A percentile compares a stretch with the other conserved stretches of the same genome.
These are phyloP conservation scores for Triops longicaudatus DNA, from an alignment of 1,140 invertebrate genomes.

Conservation along the genomic window DNA sequence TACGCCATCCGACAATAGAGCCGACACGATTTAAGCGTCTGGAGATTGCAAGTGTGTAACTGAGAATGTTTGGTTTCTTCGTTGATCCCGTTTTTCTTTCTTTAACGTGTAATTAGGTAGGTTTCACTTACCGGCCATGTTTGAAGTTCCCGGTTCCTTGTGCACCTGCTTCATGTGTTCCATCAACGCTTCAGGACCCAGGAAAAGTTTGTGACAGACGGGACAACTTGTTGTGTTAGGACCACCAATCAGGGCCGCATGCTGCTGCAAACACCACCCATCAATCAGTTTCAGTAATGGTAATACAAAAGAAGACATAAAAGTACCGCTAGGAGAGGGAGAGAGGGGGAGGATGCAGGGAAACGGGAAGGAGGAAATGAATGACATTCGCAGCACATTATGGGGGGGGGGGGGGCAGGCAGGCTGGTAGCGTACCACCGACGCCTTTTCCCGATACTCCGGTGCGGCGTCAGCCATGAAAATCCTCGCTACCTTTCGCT, in stretches of 20 bases:
- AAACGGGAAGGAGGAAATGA: neutral
- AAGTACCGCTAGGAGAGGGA: neutral
- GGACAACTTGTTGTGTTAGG: constrained; percentile 77
- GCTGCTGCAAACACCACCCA: constrained; percentile 61
- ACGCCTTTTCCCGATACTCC: constrained; percentile 1
- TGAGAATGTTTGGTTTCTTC: too few relatives aligned
- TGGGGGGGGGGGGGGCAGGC: neutral
- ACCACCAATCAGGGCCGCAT: constrained; percentile 78
- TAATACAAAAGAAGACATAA: neutral
- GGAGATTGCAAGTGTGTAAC: neutral
- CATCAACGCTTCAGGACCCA: constrained; percentile 81
- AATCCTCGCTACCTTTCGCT: constrained; percentile 5
- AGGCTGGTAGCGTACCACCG: constrained; percentile 18
- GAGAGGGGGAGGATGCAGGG: neutral
- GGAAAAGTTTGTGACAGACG: constrained; percentile 85
- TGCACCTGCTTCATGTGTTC: constrained; percentile 93
- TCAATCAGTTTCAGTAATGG: constrained; percentile 21
- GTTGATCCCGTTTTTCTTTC: neutral
- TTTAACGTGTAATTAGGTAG: neutral
- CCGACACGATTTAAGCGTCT: neutral
- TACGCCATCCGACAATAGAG: neutral
- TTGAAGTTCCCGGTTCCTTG: constrained; percentile 65
- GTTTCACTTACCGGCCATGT: constrained; percentile 72
- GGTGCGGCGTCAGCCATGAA: neutral
- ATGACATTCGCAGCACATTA: neutral